Conservation (phyloP, 1,140 invertebrate genomes). For the Drosophila pachea region DNA sequence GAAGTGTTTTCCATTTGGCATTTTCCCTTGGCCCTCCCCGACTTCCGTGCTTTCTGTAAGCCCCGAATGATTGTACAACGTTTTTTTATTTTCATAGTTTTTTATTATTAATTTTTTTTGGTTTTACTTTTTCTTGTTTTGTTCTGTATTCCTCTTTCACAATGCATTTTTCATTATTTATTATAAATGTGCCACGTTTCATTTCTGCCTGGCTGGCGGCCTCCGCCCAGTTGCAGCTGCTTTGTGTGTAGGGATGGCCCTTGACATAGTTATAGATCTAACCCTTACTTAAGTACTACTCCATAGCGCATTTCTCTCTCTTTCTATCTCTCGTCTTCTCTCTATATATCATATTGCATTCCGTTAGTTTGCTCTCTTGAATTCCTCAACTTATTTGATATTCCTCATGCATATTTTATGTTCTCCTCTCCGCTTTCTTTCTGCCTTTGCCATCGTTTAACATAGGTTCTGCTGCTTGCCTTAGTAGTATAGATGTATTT, state of each 20-base stretch:
- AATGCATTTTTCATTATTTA: conserved; percentile 43
- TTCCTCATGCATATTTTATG: conserved; percentile 65
- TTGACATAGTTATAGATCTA: conserved; percentile 46
- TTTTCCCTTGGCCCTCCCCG: background rate
- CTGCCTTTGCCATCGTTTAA: conserved; percentile 24
- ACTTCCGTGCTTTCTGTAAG: conserved; percentile 17
- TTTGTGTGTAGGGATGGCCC: conserved; percentile 14
- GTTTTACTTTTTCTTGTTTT: conserved; percentile 39
- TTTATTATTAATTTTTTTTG: conserved; percentile 52
- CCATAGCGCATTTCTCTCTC: conserved; percentile 11
- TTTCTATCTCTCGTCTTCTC: too few relatives aligned
- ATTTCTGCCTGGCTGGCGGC: conserved; percentile 25
- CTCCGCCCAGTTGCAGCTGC: conserved; percentile 6
- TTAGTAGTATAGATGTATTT: conserved; percentile 61
- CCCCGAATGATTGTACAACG: conserved; percentile 7
- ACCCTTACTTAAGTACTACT: conserved; percentile 52
- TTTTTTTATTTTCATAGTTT: conserved; percentile 34
- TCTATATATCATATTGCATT: conserved; percentile 40
- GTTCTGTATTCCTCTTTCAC: conserved; percentile 56
- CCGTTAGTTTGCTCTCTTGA: conserved; percentile 45
- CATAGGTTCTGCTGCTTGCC: conserved; percentile 44
- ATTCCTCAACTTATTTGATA: conserved; percentile 45
- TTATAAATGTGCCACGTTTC: conserved; percentile 60
- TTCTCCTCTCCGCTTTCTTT: conserved; percentile 19
- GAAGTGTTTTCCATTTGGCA: too few relatives aligned